phyloP scores from a whole-genome alignment of 2,888 invertebrate species.

The Ischnura elegans region DNA sequence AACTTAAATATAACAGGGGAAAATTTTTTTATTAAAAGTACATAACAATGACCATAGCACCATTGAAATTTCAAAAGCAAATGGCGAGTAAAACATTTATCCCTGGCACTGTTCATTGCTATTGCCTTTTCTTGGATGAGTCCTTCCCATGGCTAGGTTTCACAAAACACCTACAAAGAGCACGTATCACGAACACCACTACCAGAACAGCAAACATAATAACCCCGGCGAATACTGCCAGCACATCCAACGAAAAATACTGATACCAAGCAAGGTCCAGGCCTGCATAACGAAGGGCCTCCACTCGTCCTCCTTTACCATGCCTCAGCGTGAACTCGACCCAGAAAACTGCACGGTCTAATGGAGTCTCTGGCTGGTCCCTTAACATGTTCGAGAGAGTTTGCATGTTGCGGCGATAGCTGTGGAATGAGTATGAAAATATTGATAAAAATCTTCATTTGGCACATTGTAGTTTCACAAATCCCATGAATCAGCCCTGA shows the following conservation, averaged over 20 bases:
- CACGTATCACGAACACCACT: not conserved
- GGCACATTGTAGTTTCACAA: too few species aligned
- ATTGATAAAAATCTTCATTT: too few species aligned
- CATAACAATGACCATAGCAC: too few species aligned
- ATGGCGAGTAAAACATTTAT: not conserved
- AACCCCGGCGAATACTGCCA: not conserved
- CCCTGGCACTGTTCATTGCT: not conserved
- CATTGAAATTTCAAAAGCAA: too few species aligned
- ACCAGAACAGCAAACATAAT: not conserved
- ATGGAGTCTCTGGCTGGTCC: constrained; percentile 43
- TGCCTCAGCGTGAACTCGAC: constrained; percentile 26
- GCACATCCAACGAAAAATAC: constrained; percentile 34
- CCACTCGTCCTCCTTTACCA: constrained; percentile 8
- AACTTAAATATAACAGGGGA: too few species aligned
- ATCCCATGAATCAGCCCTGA: too few species aligned
- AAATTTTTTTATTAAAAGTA: too few species aligned
- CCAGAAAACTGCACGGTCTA: constrained; percentile 49
- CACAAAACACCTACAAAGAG: not conserved
- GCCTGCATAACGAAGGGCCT: constrained; percentile 41
- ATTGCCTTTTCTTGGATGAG: constrained; percentile 25
- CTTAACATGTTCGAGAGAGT: not conserved
- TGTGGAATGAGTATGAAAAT: not conserved
- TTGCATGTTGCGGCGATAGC: constrained; percentile 16
- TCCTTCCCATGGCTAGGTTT: not conserved
- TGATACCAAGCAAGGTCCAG: constrained; percentile 32